These are phyloP conservation scores for Oncorhynchus gorbuscha DNA, from an alignment of 2,113 vertebrate species.

Conservation along the genomic window DNA sequence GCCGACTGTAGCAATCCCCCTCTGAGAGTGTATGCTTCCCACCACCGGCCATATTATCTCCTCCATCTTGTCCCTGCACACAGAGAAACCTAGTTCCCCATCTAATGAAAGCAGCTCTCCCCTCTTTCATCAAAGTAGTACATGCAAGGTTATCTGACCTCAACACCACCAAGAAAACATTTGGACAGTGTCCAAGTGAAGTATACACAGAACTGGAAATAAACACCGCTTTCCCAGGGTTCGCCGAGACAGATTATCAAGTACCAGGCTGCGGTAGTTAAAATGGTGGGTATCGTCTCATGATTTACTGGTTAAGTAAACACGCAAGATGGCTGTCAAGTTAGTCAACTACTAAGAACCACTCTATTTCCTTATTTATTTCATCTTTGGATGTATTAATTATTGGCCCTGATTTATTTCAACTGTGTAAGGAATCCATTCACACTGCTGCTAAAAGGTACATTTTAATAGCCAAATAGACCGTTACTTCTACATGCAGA, in stretches of 20 bases:
- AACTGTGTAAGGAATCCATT: conserved; percentile 22
- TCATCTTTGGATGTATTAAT: background rate
- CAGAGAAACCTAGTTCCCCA: conserved; percentile 58
- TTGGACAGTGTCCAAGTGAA: conserved; percentile 12
- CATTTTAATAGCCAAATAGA: conserved; percentile 19
- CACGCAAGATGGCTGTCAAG: background rate
- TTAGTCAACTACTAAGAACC: background rate
- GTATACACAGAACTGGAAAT: no score
- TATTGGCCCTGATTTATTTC: conserved; percentile 3
- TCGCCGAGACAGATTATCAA: background rate
- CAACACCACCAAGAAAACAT: conserved; percentile 22
- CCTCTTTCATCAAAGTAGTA: conserved; percentile 33
- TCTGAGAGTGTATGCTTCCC: conserved; percentile 15
- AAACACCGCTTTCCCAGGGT: background rate
- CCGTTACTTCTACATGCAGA: background rate
- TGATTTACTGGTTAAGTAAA: background rate
- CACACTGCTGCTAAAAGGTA: conserved; percentile 11
- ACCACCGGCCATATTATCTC: conserved; percentile 34
- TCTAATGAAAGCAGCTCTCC: conserved; percentile 44
- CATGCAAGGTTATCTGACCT: conserved; percentile 51
- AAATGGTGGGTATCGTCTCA: background rate
- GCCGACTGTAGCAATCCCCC: conserved; percentile 20
- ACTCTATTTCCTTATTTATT: background rate
- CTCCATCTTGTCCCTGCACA: conserved; percentile 36
- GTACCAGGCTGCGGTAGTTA: background rate